Evolutionary conservation across 1,140 invertebrate species (phyloP), one percentile per base, ranked within the genome.

Genomic region (Drosophila nannoptera): DNA sequence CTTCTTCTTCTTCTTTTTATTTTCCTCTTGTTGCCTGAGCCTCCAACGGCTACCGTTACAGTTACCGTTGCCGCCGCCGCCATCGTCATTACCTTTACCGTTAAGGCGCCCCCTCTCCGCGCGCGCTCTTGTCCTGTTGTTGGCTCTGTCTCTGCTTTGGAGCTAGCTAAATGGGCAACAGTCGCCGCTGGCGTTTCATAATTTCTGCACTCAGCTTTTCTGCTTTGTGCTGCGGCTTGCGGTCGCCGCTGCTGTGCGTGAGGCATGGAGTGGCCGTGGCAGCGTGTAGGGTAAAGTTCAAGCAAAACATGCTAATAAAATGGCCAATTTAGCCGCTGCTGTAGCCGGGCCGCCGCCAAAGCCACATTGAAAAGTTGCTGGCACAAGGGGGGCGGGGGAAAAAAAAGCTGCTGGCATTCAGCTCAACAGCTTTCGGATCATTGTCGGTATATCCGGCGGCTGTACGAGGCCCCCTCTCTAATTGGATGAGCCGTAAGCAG

Each of bases 101-200:
- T 16, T 43, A 43, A 7, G 40, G 7, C 4, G 40, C 1, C 12
- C 5, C 40, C 6, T n/a, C 12, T 5, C 7, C 7, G 40, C 40
- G 36, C 36, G 5, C 36, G 3, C 1, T 40, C 38, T 5, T 11
- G 7, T 38, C 36, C 36, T n/a, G 1, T 9, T n/a, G 9, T n/a
- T n/a, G 36, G 9, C 36, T 40, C 36, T 40, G 8, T 40, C 36
- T 40, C 36, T 11, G 36, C n/a, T n/a, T 16, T 4, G 12, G 31
- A 2, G 32, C 31, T 45, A 58, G 56, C 42, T 35, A 82, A 81
- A 69, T 75, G 75, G 75, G 56, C 67, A 75, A 29, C 55, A 48
- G 63, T 36, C 48, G 69, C 77, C 75, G 61, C 62, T 38, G 76
- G 73, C 80, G 68, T 78, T 78, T 83, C 78, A 82, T 77, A 81